phyloP scores from a whole-genome alignment of 2,888 invertebrate genomes.

The Nomada ruficornis region DNA sequence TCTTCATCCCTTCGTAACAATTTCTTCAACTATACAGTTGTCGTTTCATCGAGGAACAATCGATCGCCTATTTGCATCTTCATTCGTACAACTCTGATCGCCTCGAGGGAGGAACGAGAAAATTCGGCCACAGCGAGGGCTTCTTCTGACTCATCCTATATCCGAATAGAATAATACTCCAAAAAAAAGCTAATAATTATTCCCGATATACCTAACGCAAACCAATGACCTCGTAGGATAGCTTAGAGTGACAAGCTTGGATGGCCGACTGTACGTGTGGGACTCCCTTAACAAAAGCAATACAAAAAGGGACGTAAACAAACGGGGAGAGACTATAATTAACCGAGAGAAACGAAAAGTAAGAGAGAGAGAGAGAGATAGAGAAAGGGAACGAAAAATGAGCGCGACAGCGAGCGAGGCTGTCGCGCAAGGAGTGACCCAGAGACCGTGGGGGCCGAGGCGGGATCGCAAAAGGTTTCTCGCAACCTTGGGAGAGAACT shows the following conservation, averaged over 20 bases:
- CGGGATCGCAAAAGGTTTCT: constrained; percentile 51
- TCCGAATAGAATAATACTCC: background rate
- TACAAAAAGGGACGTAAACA: constrained; percentile 1
- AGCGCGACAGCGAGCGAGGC: constrained; percentile 30
- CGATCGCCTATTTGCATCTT: background rate
- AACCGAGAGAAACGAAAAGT: background rate
- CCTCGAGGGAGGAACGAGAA: background rate
- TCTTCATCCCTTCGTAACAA: background rate
- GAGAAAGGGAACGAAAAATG: background rate
- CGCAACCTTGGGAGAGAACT: constrained; percentile 50
- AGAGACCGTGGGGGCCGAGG: constrained; percentile 52
- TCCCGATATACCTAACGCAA: constrained; percentile 54
- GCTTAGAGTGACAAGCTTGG: constrained; percentile 78
- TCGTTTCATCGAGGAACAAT: constrained; percentile 10
- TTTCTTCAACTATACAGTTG: background rate
- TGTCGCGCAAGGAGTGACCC: constrained; percentile 27
- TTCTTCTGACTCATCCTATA: constrained; percentile 67
- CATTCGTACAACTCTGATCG: background rate
- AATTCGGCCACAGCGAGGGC: constrained; percentile 17
- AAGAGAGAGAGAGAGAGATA: background rate
- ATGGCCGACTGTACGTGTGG: constrained; percentile 76
- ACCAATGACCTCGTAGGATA: constrained; percentile 79
- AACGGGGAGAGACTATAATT: background rate
- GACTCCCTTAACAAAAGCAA: constrained; percentile 65
- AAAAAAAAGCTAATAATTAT: constrained; percentile 5